These are phyloP conservation scores for Porites evermanni DNA, from an alignment of 92 coral and sea anemone species.

Conservation along the genomic window DNA sequence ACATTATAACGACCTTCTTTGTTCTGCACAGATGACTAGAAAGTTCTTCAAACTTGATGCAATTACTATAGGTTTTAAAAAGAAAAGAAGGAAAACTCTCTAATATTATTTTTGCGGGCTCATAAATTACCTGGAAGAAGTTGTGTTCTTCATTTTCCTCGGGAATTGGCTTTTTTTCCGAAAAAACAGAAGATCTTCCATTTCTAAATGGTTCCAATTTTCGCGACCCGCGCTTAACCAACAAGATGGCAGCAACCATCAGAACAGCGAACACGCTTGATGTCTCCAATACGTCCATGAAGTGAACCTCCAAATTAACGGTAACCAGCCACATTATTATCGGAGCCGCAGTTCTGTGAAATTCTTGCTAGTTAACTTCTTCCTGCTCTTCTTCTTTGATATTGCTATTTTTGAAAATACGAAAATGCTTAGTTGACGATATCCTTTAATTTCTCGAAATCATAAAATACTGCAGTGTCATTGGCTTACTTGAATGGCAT, in stretches of 20 bases:
- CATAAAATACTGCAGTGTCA: background rate
- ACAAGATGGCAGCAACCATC: slow-evolving; percentile 3
- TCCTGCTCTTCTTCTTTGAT: too few relatives aligned
- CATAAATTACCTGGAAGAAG: background rate
- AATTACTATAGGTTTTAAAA: background rate
- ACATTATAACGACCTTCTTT: too few relatives aligned
- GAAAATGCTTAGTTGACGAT: slow-evolving; percentile 17
- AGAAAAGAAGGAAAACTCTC: too few relatives aligned
- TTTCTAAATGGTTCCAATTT: background rate
- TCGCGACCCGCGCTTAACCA: background rate
- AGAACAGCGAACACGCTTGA: slow-evolving; percentile 9
- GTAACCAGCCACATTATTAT: slow-evolving; percentile 7
- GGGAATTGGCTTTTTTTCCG: slow-evolving; percentile 21
- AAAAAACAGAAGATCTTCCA: too few relatives aligned
- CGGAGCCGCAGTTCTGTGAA: too few relatives aligned
- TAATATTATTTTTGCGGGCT: too few relatives aligned
- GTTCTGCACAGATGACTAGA: too few relatives aligned
- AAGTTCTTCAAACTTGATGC: too few relatives aligned
- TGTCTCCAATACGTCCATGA: background rate
- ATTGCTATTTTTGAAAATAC: slow-evolving; percentile 6
- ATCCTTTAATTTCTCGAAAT: slow-evolving; percentile 4
- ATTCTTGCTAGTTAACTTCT: background rate
- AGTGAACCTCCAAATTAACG: slow-evolving; percentile 13
- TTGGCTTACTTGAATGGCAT: slow-evolving; percentile 26
- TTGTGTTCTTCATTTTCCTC: slow-evolving; percentile 29